Evolutionary conservation across 1,140 invertebrate genomes (phyloP).

Genomic region (Conopomorpha cramerella): DNA sequence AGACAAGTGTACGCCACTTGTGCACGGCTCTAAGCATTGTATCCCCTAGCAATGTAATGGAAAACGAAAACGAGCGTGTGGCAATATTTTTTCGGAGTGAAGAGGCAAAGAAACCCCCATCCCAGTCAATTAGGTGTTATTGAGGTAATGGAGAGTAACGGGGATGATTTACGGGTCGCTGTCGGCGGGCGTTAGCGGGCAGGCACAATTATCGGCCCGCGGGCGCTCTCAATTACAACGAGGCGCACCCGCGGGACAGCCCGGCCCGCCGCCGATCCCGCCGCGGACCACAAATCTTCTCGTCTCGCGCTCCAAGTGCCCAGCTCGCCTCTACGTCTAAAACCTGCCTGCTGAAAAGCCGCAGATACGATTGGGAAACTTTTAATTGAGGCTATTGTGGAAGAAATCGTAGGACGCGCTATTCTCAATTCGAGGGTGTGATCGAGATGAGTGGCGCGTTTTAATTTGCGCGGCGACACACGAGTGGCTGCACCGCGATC

Average conservation of each 20-base stretch:
- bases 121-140: conserved; percentile 56
- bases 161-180: conserved; percentile 48
- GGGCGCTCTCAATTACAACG: conserved; percentile 56
- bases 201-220: conserved; percentile 53
- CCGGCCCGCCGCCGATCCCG: conserved; percentile 9
- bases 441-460: conserved; percentile 49
- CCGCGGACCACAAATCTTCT: conserved; percentile 38
- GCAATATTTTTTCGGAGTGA: neutral
- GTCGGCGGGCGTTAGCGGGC: conserved; percentile 22
- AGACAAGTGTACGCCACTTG: too few species aligned
- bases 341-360: too few species aligned
- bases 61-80: neutral
- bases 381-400: too few species aligned
- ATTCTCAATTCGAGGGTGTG: conserved; percentile 40
- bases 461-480: conserved; percentile 58
- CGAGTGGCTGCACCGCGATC: conserved; percentile 41
- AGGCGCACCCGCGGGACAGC: conserved; percentile 46
- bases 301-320: too few species aligned
- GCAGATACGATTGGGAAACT: too few species aligned
- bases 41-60: too few species aligned
- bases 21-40: too few species aligned
- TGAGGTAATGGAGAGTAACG: conserved; percentile 57
- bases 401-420: too few species aligned
- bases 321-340: too few species aligned
- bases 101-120: conserved; percentile 24